phyloP scores from a whole-genome alignment of 2,113 vertebrate species.

The Columbina picui region DNA sequence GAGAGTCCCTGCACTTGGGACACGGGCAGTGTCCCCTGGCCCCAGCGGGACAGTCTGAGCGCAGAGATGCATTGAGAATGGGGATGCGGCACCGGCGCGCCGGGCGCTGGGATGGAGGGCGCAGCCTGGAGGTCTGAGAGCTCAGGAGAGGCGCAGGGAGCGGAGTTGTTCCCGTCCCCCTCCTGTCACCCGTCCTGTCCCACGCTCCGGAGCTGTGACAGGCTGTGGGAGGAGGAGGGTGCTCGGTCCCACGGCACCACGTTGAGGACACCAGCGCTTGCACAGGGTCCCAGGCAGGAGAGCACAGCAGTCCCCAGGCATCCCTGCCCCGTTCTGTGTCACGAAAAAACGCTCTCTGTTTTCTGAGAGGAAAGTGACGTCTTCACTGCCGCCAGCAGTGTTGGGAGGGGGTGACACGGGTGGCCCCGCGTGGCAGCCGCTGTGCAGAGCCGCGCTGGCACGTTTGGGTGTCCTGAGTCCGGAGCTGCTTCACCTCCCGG shows the following conservation, averaged over 20 bases:
- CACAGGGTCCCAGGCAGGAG: background rate
- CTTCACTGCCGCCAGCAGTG: background rate
- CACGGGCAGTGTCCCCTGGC: background rate
- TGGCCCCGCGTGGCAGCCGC: rapidly evolving
- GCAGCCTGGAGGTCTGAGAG: background rate
- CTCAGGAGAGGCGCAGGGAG: background rate
- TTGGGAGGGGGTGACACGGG: background rate
- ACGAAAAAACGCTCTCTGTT: background rate
- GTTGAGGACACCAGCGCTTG: background rate
- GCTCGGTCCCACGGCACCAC: background rate
- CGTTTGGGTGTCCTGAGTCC: background rate
- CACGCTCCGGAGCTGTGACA: background rate
- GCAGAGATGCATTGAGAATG: background rate
- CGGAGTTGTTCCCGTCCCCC: background rate
- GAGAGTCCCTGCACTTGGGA: background rate
- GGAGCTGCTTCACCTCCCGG: background rate
- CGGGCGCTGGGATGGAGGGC: background rate
- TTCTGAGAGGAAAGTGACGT: background rate
- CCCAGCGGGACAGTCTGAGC: background rate
- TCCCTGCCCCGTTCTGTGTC: background rate
- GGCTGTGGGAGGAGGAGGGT: background rate
- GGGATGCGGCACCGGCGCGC: background rate
- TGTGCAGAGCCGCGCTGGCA: background rate
- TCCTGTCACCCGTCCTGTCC: constrained; percentile 5
- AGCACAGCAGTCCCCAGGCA: background rate